Evolutionary conservation across 2,113 vertebrate species (phyloP).

Genomic region (Chlorodrepanis virens): DNA sequence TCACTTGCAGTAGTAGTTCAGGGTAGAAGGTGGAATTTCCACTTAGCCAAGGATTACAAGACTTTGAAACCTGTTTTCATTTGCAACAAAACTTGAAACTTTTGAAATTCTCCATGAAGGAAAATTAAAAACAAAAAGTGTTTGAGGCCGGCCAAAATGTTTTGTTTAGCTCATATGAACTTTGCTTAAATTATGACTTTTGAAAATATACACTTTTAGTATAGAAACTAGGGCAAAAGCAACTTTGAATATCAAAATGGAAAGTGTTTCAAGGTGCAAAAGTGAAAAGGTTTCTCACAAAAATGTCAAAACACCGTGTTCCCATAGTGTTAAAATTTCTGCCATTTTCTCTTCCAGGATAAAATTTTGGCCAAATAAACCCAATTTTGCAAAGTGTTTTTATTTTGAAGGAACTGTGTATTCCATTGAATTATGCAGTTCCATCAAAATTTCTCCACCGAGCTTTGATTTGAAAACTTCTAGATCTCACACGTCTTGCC

Average conservation of each 20-base stretch:
- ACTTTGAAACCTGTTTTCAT: slow-evolving; percentile 8
- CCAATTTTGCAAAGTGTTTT: neutral
- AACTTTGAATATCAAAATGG: neutral
- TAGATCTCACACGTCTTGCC: slow-evolving; percentile 36
- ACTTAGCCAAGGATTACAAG: slow-evolving; percentile 8
- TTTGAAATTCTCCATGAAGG: slow-evolving; percentile 11
- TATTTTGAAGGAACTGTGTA: neutral
- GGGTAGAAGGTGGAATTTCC: slow-evolving; percentile 6
- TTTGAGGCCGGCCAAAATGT: slow-evolving; percentile 25
- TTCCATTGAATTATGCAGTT: neutral
- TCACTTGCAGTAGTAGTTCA: neutral
- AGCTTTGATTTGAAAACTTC: slow-evolving; percentile 33
- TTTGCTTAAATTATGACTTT: neutral
- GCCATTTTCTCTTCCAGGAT: neutral
- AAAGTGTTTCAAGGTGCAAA: slow-evolving; percentile 23
- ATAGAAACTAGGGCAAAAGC: slow-evolving; percentile 1
- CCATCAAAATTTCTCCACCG: neutral
- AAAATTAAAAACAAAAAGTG: slow-evolving; percentile 40
- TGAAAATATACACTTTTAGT: neutral
- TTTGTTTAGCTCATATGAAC: slow-evolving; percentile 34
- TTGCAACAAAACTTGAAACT: slow-evolving; percentile 24
- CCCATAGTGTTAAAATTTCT: neutral
- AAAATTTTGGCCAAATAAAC: slow-evolving; percentile 21
- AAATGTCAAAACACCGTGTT: neutral
- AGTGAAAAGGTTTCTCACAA: neutral